Evolutionary conservation across 2,888 invertebrate genomes (phyloP).

Genomic region (Caenorhabditis sp.): DNA sequence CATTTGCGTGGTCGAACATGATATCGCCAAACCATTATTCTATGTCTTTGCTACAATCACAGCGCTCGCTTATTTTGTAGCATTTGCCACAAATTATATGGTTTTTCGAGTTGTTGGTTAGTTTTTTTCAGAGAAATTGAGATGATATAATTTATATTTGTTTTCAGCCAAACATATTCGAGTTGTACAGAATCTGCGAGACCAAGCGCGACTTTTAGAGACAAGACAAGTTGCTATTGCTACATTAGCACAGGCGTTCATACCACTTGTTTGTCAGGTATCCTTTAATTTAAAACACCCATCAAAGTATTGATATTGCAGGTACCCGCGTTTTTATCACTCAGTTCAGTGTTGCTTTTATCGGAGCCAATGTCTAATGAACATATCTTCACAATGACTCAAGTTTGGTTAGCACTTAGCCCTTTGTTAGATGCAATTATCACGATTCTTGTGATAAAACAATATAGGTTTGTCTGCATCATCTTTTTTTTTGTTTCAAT

Average conservation of each 20-base stretch:
- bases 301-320: conserved; percentile 22
- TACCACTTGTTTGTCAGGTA: conserved; percentile 64
- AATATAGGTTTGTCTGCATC: conserved; percentile 43
- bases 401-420: conserved; percentile 59
- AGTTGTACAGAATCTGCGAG: conserved; percentile 58
- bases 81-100: conserved; percentile 58
- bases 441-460: conserved; percentile 61
- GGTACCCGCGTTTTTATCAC: conserved; percentile 63
- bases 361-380: conserved; percentile 56
- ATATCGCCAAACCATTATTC: conserved; percentile 53
- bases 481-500: background rate
- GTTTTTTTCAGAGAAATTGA: background rate
- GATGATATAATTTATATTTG: background rate
- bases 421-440: conserved; percentile 61
- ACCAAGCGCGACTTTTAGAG: conserved; percentile 56
- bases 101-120: conserved; percentile 60
- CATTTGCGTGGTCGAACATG: conserved; percentile 52
- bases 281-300: no score
- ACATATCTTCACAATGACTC: conserved; percentile 55
- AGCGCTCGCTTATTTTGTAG: conserved; percentile 54
- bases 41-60: conserved; percentile 56
- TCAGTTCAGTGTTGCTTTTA: conserved; percentile 56
- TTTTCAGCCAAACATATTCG: conserved; percentile 57
- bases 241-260: conserved; percentile 61
- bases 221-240: conserved; percentile 65